Evolutionary conservation across 2,888 invertebrate species (phyloP).

Genomic region (Belgica antarctica): DNA sequence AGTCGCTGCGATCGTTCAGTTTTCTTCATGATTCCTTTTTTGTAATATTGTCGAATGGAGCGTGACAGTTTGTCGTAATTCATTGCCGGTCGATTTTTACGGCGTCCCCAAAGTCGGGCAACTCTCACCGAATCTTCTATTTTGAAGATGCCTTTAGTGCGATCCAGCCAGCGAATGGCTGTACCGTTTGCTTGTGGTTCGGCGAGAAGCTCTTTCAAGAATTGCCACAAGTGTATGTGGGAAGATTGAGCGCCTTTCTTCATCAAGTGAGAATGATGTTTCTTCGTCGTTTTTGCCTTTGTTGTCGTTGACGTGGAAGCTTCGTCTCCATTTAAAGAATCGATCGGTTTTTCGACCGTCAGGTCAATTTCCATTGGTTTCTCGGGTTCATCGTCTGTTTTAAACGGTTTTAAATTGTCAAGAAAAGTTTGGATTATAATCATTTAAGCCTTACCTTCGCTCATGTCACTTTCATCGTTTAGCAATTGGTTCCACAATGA

Average conservation of each 20-base stretch:
- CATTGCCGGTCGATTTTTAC: slow-evolving; percentile 98
- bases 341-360: slow-evolving; percentile 45
- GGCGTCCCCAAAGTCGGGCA: slow-evolving; percentile 95
- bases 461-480: slow-evolving; percentile 52
- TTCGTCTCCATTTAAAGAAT: slow-evolving; percentile 52
- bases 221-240: slow-evolving; percentile 98
- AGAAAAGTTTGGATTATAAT: background rate
- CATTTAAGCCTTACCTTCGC: slow-evolving; percentile 49
- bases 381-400: slow-evolving; percentile 53
- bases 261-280: slow-evolving; percentile 36
- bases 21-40: slow-evolving; percentile 99
- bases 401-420: background rate
- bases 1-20: slow-evolving; percentile 96
- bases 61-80: slow-evolving; percentile 98
- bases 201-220: slow-evolving; percentile 89
- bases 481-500: slow-evolving; percentile 57
- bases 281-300: slow-evolving; percentile 37
- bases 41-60: slow-evolving; percentile 97
- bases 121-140: slow-evolving; percentile 98
- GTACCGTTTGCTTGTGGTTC: slow-evolving; percentile 86
- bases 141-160: slow-evolving; percentile 93
- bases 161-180: slow-evolving; percentile 96
- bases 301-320: slow-evolving; percentile 48
- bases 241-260: slow-evolving; percentile 54
- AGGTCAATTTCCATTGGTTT: slow-evolving; percentile 47